Evolutionary conservation across 2,888 invertebrate genomes (phyloP), one percentile per base, ranked within the genome.

Genomic region (Tanytarsus gracilentus): DNA sequence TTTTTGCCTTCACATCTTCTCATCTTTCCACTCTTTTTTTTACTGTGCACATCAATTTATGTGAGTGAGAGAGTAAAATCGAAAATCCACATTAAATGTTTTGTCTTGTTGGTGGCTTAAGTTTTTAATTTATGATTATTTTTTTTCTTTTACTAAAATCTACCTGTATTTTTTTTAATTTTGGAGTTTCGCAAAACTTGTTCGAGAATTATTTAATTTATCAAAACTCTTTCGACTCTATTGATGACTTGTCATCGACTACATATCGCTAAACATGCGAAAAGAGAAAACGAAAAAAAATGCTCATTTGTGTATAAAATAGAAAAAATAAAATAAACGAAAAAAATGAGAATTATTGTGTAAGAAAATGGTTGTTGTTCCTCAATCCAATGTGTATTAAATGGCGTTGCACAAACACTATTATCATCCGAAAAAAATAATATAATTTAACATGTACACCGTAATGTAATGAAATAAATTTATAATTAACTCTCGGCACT

Each of bases 361-460:
- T 53, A 53, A 53, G 53, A 53, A 53, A 53, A 53, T 53, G 53
- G 53, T 44, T 44, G 23, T 23, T 44, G 23, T 44, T 44, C 16
- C 40, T 23, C 40, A 44, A n/a, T n/a, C n/a, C n/a, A 44, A 44
- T 44, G 40, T 44, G 40, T 44, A 44, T 33, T 33, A 33, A 33
- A 33, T 33, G 33, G 33, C 33, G 33, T 44, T 44, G 40, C 40
- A 44, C 40, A 44, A 44, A 44, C 18, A 44, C 40, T 44, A 44
- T 44, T 44, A 44, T 44, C 40, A 18, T 44, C 40, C 21, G 18
- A 3, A 14, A 14, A 44, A 44, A 44, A 44, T 44, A 23, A 23
- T 8, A 44, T 23, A 44, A 44, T 44, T 18, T 44, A n/a, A n/a
- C n/a, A n/a, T n/a, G n/a, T n/a, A n/a, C n/a, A 44, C 44, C 44